Evolutionary conservation across 2,113 vertebrate species (phyloP).

Genomic region (Nansenia antarctica): DNA sequence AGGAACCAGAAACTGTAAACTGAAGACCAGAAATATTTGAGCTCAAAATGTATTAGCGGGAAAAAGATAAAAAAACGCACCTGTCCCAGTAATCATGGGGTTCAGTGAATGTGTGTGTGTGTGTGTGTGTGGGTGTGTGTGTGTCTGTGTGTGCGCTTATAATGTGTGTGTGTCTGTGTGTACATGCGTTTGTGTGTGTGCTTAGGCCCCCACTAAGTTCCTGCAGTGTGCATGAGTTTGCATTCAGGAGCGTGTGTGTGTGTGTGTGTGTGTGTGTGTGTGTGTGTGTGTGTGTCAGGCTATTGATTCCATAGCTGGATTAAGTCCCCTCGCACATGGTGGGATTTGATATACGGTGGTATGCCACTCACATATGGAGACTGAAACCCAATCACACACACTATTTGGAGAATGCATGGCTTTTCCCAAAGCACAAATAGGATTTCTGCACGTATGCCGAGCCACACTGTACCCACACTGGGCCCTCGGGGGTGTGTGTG

Average conservation of each 20-base stretch:
- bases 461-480: background rate
- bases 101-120: too few species aligned
- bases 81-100: slow-evolving; percentile 64
- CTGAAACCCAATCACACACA: slow-evolving; percentile 72
- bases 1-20: slow-evolving; percentile 46
- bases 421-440: slow-evolving; percentile 69
- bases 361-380: slow-evolving; percentile 51
- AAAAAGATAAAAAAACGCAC: slow-evolving; percentile 59
- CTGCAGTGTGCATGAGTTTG: too few species aligned
- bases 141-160: too few species aligned
- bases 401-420: slow-evolving; percentile 75
- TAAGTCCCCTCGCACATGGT: slow-evolving; percentile 69
- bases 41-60: slow-evolving; percentile 24
- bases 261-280: too few species aligned
- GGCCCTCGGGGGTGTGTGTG: slow-evolving; percentile 39
- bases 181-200: too few species aligned
- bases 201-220: too few species aligned
- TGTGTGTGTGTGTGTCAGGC: too few species aligned
- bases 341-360: slow-evolving; percentile 68
- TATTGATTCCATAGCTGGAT: slow-evolving; percentile 60
- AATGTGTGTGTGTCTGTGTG: too few species aligned
- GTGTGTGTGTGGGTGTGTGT: too few species aligned
- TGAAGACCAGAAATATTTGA: slow-evolving; percentile 50
- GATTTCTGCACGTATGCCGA: slow-evolving; percentile 43
- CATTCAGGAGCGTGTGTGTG: slow-evolving; percentile 10